Percentiles rank a stretch among this genome's conserved stretches.
phyloP scores from a whole-genome alignment of 2,888 invertebrate species.

The Plutella xylostella region DNA sequence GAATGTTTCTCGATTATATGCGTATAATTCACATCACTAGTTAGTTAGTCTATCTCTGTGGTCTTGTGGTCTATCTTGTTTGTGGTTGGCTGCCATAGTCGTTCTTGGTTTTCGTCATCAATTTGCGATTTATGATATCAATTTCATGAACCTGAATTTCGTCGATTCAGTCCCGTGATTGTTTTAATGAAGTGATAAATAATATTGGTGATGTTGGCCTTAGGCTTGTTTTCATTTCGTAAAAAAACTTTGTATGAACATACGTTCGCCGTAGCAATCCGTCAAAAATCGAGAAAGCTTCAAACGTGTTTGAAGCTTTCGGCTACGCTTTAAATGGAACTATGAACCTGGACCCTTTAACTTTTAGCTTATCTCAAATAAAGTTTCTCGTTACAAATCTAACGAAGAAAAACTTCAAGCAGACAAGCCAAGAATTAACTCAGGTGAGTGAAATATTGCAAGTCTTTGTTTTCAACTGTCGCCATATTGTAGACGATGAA shows the following conservation, averaged over 20 bases:
- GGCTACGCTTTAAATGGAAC: constrained; percentile 90
- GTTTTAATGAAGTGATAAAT: constrained; percentile 48
- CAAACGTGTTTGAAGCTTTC: constrained; percentile 96
- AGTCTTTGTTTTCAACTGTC: constrained; percentile 21
- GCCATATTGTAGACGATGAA: constrained; percentile 54
- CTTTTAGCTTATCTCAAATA: constrained; percentile 98
- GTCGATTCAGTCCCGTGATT: constrained; percentile 33
- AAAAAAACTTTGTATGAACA: constrained; percentile 55
- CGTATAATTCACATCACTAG: too few species aligned
- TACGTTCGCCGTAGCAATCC: constrained; percentile 68
- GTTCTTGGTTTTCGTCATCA: background rate
- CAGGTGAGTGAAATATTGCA: constrained; percentile 77
- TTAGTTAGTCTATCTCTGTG: too few species aligned
- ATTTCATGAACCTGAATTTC: background rate
- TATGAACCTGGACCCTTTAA: constrained; percentile 99
- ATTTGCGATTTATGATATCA: background rate
- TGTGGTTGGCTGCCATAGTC: background rate
- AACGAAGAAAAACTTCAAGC: constrained; percentile 95
- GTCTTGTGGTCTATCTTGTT: background rate
- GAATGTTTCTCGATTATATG: too few species aligned
- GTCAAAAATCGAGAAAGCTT: constrained; percentile 89
- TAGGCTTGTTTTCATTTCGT: constrained; percentile 53
- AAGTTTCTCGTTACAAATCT: constrained; percentile 96
- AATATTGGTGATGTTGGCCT: constrained; percentile 65
- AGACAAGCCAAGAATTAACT: constrained; percentile 88